Conservation (phyloP, 2,888 invertebrate species). For the Mythimna impura region DNA sequence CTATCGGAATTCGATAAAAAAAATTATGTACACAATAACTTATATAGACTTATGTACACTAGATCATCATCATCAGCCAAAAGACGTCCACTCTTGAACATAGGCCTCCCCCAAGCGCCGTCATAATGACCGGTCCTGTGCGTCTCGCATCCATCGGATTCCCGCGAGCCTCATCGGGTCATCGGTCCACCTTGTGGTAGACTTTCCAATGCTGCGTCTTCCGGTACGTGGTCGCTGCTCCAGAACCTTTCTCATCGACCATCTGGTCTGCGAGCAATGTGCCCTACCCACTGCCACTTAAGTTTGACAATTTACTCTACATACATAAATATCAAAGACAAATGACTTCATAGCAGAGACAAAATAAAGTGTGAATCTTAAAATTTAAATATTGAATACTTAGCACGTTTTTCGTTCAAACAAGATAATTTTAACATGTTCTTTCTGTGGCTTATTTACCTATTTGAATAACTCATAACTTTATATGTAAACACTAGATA, state of each 20-base stretch:
- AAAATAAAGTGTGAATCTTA: slow-evolving; percentile 19
- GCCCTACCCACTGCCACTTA: no score
- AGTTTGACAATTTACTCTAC: no score
- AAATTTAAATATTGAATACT: slow-evolving; percentile 26
- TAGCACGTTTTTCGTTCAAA: slow-evolving; percentile 37
- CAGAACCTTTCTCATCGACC: no score
- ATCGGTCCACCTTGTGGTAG: no score
- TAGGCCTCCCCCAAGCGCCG: no score
- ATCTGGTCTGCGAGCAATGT: no score
- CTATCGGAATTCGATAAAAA: background rate
- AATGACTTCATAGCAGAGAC: slow-evolving; percentile 18
- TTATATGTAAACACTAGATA: slow-evolving; percentile 49
- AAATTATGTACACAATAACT: background rate
- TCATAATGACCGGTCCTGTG: no score
- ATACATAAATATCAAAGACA: background rate
- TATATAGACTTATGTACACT: slow-evolving; percentile 5
- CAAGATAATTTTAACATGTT: slow-evolving; percentile 32
- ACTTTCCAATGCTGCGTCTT: no score
- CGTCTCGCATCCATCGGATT: no score
- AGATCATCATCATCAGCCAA: background rate
- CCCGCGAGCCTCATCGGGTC: no score
- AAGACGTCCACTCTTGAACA: no score
- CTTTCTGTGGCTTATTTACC: slow-evolving; percentile 29
- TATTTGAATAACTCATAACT: slow-evolving; percentile 33
- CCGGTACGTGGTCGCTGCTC: no score